These are phyloP conservation scores for Psilopogon haemacephalus DNA, from an alignment of 2,113 vertebrate genomes.

Conservation along the genomic window DNA sequence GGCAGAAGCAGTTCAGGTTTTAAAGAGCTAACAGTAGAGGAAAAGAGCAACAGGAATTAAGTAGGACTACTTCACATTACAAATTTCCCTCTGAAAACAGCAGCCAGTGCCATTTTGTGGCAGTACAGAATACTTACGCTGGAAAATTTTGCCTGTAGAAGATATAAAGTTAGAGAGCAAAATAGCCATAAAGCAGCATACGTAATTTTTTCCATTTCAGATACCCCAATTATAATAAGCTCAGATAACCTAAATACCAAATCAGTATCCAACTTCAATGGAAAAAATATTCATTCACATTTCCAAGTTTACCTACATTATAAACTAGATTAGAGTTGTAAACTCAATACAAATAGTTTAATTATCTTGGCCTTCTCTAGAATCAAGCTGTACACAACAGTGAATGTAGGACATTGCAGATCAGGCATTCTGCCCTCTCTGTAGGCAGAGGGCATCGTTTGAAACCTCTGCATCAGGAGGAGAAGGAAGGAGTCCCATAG, in stretches of 20 bases:
- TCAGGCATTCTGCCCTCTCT: background rate
- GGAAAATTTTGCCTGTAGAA: background rate
- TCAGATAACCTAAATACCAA: background rate
- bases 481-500: background rate
- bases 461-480: background rate
- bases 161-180: background rate
- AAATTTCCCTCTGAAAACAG: background rate
- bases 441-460: background rate
- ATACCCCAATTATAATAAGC: background rate
- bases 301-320: background rate
- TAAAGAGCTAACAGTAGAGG: background rate
- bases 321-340: background rate
- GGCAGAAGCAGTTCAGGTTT: background rate
- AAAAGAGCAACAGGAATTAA: background rate
- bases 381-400: background rate
- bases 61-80: background rate
- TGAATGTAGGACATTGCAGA: background rate
- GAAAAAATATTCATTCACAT: background rate
- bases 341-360: background rate
- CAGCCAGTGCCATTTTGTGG: background rate
- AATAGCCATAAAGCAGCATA: background rate
- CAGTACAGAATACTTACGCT: background rate
- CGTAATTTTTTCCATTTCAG: background rate
- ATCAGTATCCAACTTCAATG: background rate
- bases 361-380: background rate